Evolutionary conservation across 2,888 invertebrate species (phyloP).

Genomic region (Hydrotaea cyrtoneurina): DNA sequence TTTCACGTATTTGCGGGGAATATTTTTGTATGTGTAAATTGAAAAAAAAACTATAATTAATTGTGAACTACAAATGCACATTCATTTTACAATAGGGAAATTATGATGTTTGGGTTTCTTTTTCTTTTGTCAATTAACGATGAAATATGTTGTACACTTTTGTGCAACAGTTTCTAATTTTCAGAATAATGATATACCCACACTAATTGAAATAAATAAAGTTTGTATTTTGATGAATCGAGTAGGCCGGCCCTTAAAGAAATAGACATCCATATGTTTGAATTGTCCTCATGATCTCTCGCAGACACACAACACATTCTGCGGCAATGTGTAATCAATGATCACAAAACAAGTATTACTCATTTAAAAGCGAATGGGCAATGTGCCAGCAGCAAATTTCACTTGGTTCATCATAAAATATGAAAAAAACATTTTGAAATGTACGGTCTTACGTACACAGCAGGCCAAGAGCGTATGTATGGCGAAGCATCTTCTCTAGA

Average conservation of each 20-base stretch:
- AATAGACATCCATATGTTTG: too few species aligned
- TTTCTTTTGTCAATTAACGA: constrained; percentile 46
- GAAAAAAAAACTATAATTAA: constrained; percentile 44
- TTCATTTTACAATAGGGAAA: constrained; percentile 33
- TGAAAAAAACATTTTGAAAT: not conserved
- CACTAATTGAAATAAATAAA: constrained; percentile 19
- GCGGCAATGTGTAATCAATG: constrained; percentile 47
- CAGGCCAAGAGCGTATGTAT: constrained; percentile 3
- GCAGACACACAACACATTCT: not conserved
- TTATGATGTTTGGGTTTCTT: constrained; percentile 34
- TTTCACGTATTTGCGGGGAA: not conserved
- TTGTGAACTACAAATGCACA: constrained; percentile 41
- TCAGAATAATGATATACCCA: constrained; percentile 23
- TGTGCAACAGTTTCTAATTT: constrained; percentile 23
- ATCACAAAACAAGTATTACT: constrained; percentile 50
- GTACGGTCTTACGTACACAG: too few species aligned
- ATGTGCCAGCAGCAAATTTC: constrained; percentile 42
- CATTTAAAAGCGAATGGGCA: constrained; percentile 51
- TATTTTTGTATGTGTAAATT: not conserved
- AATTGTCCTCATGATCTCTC: not conserved
- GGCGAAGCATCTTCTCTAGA: constrained; percentile 4
- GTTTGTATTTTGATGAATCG: constrained; percentile 12
- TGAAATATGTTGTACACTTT: constrained; percentile 23
- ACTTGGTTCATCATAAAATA: not conserved
- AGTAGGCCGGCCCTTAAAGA: not conserved